Conservation (phyloP, 2,888 invertebrate species). For the Zelleria hepariella region DNA sequence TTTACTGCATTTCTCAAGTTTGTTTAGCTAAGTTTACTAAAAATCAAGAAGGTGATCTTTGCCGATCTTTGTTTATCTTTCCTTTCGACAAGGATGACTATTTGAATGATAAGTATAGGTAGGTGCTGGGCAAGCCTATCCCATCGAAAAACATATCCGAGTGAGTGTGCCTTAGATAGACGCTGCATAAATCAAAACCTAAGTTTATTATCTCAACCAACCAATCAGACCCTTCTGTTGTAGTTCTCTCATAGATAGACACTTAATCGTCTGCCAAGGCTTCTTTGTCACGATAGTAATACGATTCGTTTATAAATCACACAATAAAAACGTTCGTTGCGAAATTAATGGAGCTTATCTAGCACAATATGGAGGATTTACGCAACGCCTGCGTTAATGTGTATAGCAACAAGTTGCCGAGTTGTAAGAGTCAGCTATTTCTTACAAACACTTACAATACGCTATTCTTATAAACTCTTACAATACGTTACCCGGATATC, state of each 20-base stretch:
- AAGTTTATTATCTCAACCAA: background rate
- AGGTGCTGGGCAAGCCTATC: no score
- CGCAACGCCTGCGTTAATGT: background rate
- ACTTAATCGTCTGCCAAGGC: background rate
- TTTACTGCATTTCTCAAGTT: no score
- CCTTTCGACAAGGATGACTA: no score
- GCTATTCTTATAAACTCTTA: no score
- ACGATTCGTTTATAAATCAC: background rate
- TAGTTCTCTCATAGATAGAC: background rate
- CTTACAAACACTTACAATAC: background rate
- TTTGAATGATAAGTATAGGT: no score
- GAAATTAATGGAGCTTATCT: background rate
- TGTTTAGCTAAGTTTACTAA: no score
- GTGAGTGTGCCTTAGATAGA: no score
- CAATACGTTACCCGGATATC: no score
- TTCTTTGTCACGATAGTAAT: background rate
- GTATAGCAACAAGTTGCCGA: background rate
- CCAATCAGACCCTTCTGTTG: background rate
- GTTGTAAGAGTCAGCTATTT: background rate
- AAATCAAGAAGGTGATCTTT: no score
- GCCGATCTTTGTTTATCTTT: no score
- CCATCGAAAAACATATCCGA: no score
- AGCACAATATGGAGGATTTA: background rate
- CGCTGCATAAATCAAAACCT: background rate
- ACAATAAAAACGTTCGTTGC: background rate